Percentiles rank a stretch among this genome's conserved stretches.
These are phyloP conservation scores for Sialis fuliginosa DNA, from an alignment of 2,888 invertebrate species.

Conservation along the genomic window DNA sequence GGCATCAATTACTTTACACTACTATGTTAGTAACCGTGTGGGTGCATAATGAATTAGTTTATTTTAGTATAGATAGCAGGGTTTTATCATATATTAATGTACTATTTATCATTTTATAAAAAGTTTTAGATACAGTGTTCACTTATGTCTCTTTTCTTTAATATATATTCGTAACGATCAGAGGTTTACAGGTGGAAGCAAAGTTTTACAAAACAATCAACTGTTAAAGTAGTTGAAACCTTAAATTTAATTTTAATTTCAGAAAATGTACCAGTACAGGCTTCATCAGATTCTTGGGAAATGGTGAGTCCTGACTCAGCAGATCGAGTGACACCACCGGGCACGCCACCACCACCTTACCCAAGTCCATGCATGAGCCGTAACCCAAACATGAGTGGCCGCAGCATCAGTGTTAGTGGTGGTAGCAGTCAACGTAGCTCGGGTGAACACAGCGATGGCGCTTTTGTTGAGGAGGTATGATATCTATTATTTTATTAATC, in stretches of 20 bases:
- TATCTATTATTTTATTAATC: background rate
- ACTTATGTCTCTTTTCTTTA: too few species aligned
- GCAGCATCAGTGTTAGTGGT: conserved; percentile 13
- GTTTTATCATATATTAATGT: too few species aligned
- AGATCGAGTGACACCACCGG: conserved; percentile 46
- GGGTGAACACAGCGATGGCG: conserved; percentile 4
- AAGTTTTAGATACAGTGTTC: too few species aligned
- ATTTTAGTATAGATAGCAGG: too few species aligned
- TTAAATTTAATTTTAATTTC: conserved; percentile 1
- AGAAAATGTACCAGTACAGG: conserved; percentile 8
- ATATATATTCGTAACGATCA: too few species aligned
- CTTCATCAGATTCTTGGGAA: conserved; percentile 23
- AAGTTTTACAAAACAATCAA: too few species aligned
- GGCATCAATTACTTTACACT: too few species aligned
- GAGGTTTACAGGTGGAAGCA: too few species aligned
- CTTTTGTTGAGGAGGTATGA: conserved; percentile 2
- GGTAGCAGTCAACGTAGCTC: conserved; percentile 9
- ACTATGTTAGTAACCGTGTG: too few species aligned
- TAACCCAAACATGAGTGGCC: conserved; percentile 12
- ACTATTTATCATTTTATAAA: too few species aligned
- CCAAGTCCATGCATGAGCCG: conserved; percentile 24
- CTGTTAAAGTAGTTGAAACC: background rate
- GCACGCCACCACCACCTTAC: conserved; percentile 82
- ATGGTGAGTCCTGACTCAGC: conserved; percentile 19
- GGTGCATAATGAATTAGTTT: too few species aligned